Evolutionary conservation across 2,113 vertebrate species (phyloP), one percentile per base, ranked within the genome.

Genomic region (Eleginops maclovinus): DNA sequence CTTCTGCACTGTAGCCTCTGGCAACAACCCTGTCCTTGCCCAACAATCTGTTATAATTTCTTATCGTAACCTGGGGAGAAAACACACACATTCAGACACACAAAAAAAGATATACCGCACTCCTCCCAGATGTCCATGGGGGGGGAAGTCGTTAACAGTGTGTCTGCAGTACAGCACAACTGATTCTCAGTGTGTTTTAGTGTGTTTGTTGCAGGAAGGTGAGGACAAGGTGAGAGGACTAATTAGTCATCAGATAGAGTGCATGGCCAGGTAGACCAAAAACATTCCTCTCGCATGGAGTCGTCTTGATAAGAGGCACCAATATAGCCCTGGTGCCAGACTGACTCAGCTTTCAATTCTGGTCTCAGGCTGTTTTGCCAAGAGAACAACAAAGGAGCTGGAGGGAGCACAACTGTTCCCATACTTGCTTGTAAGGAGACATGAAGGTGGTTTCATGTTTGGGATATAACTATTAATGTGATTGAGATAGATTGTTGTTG

Each of bases 291-390:
- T 75, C 3, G 0, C 46, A 43, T 17, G 26, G 36, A 82, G 63
- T 73, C 17, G 13, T 53, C 71, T 82, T 75, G 79, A 89, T 88
- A 80, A 81, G 75, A 62, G 24, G 72, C 77, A 77, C 70, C 53
- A 40, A 61, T 79, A 36, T 51, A 71, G 70, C 59, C 65, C 0
- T 4, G 70, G 59, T 76, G 70, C 75, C 86, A 85, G 86, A 87
- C 84, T 75, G 84, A 87, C 87, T 88, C 77, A 24, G 74, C 85
- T 85, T 82, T 82, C 83, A 83, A 63, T 76, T 75, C 73, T 51
- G 41, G 61, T 55, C 67, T 63, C 21, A 13, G 68, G 24, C 74
- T 75, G 61, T 69, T 83, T 84, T 85, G 80, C 75, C 75, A 87
- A 80, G 54, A 74, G 21, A 74, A 79, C 66, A 90, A 84, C 63